Percentiles rank a stretch among this genome's conserved stretches.
These are phyloP conservation scores for Lasioglossum leucozonium DNA, from an alignment of 2,888 invertebrate species.

Conservation along the genomic window DNA sequence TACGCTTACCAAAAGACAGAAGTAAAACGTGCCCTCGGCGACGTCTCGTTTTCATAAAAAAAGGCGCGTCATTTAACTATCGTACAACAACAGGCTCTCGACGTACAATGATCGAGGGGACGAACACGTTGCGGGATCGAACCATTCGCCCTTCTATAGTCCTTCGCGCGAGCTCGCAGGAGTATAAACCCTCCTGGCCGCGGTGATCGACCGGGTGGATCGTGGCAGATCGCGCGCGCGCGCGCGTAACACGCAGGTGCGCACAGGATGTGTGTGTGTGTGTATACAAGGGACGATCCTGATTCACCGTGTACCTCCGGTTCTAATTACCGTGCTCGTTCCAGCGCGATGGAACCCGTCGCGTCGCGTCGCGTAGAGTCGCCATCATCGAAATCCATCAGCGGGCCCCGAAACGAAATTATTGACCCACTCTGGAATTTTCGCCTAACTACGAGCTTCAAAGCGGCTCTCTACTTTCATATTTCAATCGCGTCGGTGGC, in stretches of 20 bases:
- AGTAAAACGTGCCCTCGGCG: constrained; percentile 6
- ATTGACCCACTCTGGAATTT: constrained; percentile 60
- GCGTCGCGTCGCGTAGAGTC: not conserved
- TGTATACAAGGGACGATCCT: not conserved
- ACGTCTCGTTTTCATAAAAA: not conserved
- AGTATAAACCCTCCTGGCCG: constrained; percentile 8
- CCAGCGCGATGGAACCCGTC: constrained; percentile 15
- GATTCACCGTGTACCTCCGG: constrained; percentile 10
- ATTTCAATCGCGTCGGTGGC: not conserved
- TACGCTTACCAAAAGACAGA: constrained; percentile 3
- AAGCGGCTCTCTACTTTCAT: constrained; percentile 17
- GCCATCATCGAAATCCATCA: constrained; percentile 30
- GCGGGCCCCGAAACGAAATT: constrained; percentile 33
- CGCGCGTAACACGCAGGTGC: not conserved
- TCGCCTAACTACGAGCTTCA: constrained; percentile 31
- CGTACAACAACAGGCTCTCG: constrained; percentile 12
- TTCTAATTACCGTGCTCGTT: not conserved
- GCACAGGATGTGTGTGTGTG: not conserved
- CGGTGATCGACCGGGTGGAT: constrained; percentile 15
- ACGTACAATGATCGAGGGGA: constrained; percentile 25
- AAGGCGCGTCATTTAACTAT: constrained; percentile 33
- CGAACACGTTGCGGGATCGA: not conserved
- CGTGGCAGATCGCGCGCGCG: not conserved
- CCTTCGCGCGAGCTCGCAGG: constrained; percentile 1
- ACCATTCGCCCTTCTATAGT: not conserved